phyloP scores from a whole-genome alignment of 2,888 invertebrate genomes.

The Dicyrtoma fusca region DNA sequence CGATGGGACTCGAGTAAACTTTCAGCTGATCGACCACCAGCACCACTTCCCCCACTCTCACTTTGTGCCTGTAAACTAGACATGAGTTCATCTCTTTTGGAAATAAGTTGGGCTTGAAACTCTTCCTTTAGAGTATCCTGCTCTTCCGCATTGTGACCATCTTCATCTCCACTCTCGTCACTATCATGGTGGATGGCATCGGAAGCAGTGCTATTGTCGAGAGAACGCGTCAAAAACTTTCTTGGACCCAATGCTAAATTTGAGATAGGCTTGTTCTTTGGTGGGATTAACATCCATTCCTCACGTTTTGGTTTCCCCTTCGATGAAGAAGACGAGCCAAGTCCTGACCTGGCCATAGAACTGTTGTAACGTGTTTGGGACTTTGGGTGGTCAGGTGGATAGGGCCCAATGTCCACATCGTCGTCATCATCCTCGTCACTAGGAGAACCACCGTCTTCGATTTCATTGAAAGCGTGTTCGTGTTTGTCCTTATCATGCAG shows the following conservation, averaged over 20 bases:
- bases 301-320: slow-evolving; percentile 33
- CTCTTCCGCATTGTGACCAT: slow-evolving; percentile 31
- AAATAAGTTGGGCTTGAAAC: slow-evolving; percentile 35
- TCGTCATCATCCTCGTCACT: slow-evolving; percentile 29
- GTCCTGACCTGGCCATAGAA: neutral
- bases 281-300: slow-evolving; percentile 38
- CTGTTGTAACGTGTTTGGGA: neutral
- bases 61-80: slow-evolving; percentile 34
- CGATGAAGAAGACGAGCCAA: neutral
- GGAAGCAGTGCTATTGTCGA: slow-evolving; percentile 30
- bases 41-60: too few species aligned
- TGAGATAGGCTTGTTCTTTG: slow-evolving; percentile 38
- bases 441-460: slow-evolving; percentile 4
- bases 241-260: slow-evolving; percentile 33
- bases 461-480: slow-evolving; percentile 4
- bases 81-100: slow-evolving; percentile 39
- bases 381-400: slow-evolving; percentile 37
- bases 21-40: slow-evolving; percentile 12
- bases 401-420: slow-evolving; percentile 32
- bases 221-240: slow-evolving; percentile 34
- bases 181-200: neutral
- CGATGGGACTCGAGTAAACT: slow-evolving; percentile 34
- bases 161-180: neutral
- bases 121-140: slow-evolving; percentile 29
- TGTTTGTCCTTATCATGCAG: neutral